Evolutionary conservation across 2,113 vertebrate species (phyloP).

Genomic region (Neogale vison): DNA sequence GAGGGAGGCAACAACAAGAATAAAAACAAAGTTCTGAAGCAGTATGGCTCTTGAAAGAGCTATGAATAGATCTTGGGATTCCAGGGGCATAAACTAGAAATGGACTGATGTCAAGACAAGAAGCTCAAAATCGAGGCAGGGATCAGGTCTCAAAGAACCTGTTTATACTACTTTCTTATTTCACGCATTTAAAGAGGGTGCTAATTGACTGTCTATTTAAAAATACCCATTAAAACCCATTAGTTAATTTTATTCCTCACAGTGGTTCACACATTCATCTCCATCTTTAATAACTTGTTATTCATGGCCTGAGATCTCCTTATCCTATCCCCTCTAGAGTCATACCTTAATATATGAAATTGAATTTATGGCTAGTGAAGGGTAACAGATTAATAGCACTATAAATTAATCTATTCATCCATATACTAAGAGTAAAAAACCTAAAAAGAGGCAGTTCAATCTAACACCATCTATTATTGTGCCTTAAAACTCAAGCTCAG

Average conservation of each 20-base stretch:
- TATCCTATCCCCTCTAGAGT: conserved; percentile 18
- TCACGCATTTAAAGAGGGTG: background rate
- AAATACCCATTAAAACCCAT: conserved; percentile 33
- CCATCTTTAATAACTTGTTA: conserved; percentile 46
- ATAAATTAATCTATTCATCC: conserved; percentile 73
- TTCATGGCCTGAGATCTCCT: conserved; percentile 43
- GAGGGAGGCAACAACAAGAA: background rate
- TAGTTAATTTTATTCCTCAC: conserved; percentile 38
- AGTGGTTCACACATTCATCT: conserved; percentile 33
- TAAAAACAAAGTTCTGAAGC: background rate
- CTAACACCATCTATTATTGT: conserved; percentile 62
- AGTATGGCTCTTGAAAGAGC: background rate
- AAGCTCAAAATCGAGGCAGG: background rate
- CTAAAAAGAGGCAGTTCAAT: conserved; percentile 59
- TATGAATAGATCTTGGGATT: background rate
- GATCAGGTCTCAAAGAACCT: background rate
- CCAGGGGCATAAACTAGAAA: background rate
- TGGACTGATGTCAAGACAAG: background rate
- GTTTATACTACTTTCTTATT: background rate
- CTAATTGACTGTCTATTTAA: background rate
- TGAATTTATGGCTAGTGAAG: conserved; percentile 70
- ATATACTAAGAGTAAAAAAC: conserved; percentile 59
- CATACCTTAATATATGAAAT: conserved; percentile 49
- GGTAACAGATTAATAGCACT: conserved; percentile 65
- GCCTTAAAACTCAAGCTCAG: conserved; percentile 40